Evolutionary conservation across 2,888 invertebrate species (phyloP), one percentile per base, ranked within the genome.

Genomic region (Panopea generosa): DNA sequence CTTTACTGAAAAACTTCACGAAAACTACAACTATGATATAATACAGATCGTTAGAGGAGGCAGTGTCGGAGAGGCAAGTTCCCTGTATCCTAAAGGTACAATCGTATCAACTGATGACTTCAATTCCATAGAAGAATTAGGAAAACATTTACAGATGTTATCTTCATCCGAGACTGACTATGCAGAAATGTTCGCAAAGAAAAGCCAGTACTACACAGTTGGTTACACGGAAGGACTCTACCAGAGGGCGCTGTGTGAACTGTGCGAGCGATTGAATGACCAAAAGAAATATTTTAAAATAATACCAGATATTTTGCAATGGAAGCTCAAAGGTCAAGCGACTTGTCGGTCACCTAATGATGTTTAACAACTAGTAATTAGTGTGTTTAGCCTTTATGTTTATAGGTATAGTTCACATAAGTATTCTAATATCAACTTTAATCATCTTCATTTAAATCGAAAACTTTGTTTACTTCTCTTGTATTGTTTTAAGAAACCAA

Each of bases 11-110:
- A 79, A 79, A 47, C 18, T 79, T 6, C 75, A 55, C 26, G 71
- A 79, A 22, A 79, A 79, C 26, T 78, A 40, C 40, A 74, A 74
- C 22, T 75, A 67, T 47, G 78, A 79, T 40, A 63, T 60, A 26
- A 61, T 79, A 24, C 33, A 62, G 0, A 49, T 79, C 14, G 65
- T 68, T 0, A 27, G 71, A 4, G 78, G 78, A n/a, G 78, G 78
- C 3, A 33, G 26, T 3, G 56, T 27, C 9, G 63, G 29, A 1
- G 71, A 79, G 18, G 45, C 56, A 2, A 43, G 27, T 7, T 7
- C 22, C 3, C 24, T 47, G 9, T 63, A 74, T 22, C 63, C 67
- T 1, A 47, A 43, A 16, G 74, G 74, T 2, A 68, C 65, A 0
- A 40, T 68, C 22, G 68, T 79, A n/a, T 52, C 52, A 6, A 68